phyloP scores from a whole-genome alignment of 92 coral and sea anemone species.

The Zoanthus sansibaricus region DNA sequence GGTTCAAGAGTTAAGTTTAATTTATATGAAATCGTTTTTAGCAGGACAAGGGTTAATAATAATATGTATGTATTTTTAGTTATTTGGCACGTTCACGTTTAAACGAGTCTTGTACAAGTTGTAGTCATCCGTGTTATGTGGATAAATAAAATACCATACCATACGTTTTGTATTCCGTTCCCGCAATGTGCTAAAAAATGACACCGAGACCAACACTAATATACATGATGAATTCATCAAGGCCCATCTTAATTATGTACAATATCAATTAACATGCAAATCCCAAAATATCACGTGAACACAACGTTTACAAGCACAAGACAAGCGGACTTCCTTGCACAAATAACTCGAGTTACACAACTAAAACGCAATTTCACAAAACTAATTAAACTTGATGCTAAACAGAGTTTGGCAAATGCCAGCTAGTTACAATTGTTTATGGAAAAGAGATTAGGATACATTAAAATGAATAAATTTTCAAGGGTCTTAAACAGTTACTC shows the following conservation, averaged over 20 bases:
- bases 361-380: not conserved
- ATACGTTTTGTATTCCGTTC: no score
- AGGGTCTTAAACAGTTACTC: not conserved
- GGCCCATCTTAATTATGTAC: not conserved
- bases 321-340: not conserved
- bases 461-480: no score
- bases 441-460: not conserved
- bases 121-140: no score
- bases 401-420: not conserved
- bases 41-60: no score
- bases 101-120: no score
- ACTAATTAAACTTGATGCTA: not conserved
- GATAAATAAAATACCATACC: no score
- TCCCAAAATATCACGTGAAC: slow-evolving; percentile 26
- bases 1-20: no score
- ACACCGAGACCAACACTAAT: not conserved
- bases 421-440: not conserved
- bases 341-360: slow-evolving; percentile 5
- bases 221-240: not conserved
- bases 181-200: not conserved
- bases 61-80: no score
- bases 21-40: no score
- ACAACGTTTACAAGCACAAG: slow-evolving; percentile 36
- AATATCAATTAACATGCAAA: slow-evolving; percentile 29
- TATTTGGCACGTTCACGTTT: no score